phyloP scores from a whole-genome alignment of 1,140 invertebrate genomes.

The Oppia nitens region DNA sequence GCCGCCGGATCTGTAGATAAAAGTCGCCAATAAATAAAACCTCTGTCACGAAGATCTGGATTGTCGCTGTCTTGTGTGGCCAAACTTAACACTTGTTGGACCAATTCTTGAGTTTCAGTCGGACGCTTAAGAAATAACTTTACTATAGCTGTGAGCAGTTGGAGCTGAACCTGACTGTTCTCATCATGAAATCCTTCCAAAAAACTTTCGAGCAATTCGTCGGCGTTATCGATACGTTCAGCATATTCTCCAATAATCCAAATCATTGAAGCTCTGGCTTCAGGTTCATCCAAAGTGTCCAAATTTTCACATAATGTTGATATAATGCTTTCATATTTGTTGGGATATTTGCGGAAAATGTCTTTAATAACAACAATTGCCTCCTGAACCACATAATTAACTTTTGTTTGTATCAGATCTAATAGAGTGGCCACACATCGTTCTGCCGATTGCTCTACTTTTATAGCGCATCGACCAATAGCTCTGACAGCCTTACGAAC shows the following conservation, averaged over 20 bases:
- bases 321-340: slow-evolving; percentile 99
- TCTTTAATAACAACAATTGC: slow-evolving; percentile 96
- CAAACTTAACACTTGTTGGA: slow-evolving; percentile 77
- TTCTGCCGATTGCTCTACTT: slow-evolving; percentile 97
- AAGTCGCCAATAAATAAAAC: slow-evolving; percentile 98
- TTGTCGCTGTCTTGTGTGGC: slow-evolving; percentile 98
- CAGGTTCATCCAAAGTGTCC: slow-evolving; percentile 95
- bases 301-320: slow-evolving; percentile 97
- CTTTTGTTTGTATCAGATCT: slow-evolving; percentile 99
- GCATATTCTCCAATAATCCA: slow-evolving; percentile 99
- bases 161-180: slow-evolving; percentile 95
- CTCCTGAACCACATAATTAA: slow-evolving; percentile 99
- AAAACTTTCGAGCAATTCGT: slow-evolving; percentile 94
- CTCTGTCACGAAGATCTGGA: slow-evolving; percentile 91
- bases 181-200: slow-evolving; percentile 99
- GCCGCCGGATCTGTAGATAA: slow-evolving; percentile 95
- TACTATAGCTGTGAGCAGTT: slow-evolving; percentile 91
- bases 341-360: slow-evolving; percentile 98
- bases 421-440: slow-evolving; percentile 92
- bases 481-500: slow-evolving; percentile 94
- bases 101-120: slow-evolving; percentile 92
- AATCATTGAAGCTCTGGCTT: slow-evolving; percentile 98
- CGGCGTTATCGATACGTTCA: slow-evolving; percentile 97
- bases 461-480: slow-evolving; percentile 97
- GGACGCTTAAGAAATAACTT: slow-evolving; percentile 96